A percentile compares a stretch with the other conserved stretches of the same genome.
These are phyloP conservation scores for Alouatta palliata DNA, from an alignment of 2,113 vertebrate species.

Conservation along the genomic window DNA sequence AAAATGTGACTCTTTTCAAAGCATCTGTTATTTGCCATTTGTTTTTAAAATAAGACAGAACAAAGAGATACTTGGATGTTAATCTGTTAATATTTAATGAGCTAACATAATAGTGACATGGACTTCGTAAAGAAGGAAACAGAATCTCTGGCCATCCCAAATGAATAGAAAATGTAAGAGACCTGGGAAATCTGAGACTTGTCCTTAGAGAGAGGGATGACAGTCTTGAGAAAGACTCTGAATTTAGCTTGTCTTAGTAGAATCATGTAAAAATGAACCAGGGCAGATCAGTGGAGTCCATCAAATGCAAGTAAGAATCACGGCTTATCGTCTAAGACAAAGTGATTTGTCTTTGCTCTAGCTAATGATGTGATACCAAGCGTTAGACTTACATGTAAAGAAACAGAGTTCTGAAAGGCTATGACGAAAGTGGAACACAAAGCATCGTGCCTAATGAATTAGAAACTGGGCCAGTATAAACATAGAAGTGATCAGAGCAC, in stretches of 20 bases:
- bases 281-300: background rate
- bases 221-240: background rate
- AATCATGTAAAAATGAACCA: background rate
- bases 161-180: background rate
- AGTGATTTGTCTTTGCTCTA: background rate
- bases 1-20: background rate
- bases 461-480: background rate
- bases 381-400: background rate
- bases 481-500: background rate
- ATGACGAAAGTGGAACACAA: background rate
- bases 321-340: background rate
- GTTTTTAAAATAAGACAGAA: conserved; percentile 39
- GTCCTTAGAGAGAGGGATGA: background rate
- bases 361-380: background rate
- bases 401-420: background rate
- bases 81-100: background rate
- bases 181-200: background rate
- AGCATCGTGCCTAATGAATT: background rate
- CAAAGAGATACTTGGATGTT: background rate
- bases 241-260: background rate
- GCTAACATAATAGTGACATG: background rate
- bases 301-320: background rate
- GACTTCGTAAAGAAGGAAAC: conserved; percentile 1
- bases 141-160: background rate
- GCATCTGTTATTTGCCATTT: background rate